Evolutionary conservation across 2,797 vertebrate genomes (phyloP).

Genomic region (Rhincodon typus): DNA sequence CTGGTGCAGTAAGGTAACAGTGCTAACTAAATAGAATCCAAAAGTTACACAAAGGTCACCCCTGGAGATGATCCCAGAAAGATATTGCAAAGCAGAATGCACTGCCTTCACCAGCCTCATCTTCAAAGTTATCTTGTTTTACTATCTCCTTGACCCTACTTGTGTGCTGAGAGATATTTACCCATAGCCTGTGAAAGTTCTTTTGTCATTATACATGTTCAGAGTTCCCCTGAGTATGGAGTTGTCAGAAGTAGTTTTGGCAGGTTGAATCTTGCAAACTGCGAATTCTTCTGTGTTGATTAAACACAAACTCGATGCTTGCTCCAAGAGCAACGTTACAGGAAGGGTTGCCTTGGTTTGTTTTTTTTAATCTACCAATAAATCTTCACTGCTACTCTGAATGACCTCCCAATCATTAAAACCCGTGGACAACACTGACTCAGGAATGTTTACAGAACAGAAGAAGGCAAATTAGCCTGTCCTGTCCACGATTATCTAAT

Average conservation of each 20-base stretch:
- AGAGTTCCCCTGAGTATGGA: not conserved
- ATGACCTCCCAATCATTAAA: not conserved
- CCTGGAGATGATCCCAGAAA: not conserved
- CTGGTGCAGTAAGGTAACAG: no score
- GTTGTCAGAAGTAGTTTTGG: constrained; percentile 1
- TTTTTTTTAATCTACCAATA: not conserved
- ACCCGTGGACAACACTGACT: no score
- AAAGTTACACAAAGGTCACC: not conserved
- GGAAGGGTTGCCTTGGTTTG: no score
- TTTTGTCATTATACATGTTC: constrained; percentile 3
- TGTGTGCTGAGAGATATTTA: constrained; percentile 1
- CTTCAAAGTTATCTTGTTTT: constrained; percentile 30
- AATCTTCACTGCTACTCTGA: not conserved
- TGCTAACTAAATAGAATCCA: no score
- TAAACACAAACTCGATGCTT: constrained; percentile 18
- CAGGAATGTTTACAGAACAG: no score
- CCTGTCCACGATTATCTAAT: no score
- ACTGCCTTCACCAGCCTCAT: not conserved
- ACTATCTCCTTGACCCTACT: not conserved
- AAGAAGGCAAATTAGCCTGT: no score
- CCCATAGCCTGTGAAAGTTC: constrained; percentile 14
- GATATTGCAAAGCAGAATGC: not conserved
- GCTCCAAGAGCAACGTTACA: no score
- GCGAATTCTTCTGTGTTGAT: constrained; percentile 22
- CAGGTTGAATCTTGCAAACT: constrained; percentile 14